Evolutionary conservation across 2,113 vertebrate genomes (phyloP), one percentile per base, ranked within the genome.

Genomic region (Fregetta grallaria): DNA sequence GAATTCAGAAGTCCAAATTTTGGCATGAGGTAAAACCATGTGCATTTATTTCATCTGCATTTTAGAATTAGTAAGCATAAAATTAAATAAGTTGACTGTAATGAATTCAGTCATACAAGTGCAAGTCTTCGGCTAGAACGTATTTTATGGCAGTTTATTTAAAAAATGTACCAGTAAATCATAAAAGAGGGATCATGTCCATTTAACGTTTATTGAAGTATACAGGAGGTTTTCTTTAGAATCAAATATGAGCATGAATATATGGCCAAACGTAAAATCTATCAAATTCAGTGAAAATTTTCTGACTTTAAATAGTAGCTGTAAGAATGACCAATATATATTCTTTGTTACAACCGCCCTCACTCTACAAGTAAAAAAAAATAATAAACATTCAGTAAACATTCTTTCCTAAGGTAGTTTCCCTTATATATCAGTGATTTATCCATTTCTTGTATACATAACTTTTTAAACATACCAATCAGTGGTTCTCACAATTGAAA

Each of bases 401-500:
- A 99, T 99, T 99, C 99, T 99, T 98, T 98, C 98, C 98, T 99
- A 99, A 99, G 99, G 99, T 99, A 98, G 98, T 98, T 98, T 99
- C 99, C 99, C 99, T 99, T 98, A 99, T 99, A 99, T 99, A 98
- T 98, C 98, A 99, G 98, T 99, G 98, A 99, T 99, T 98, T 99
- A 98, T 97, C 98, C 98, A 98, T 99, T 98, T 98, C 97, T 98
- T 99, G 99, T 99, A 99, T 99, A 99, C 99, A 99, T 99, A 99
- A 99, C 99, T 98, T 99, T 98, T 99, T 99, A 98, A 99, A 99
- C 99, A 99, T 99, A 99, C 99, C 99, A 99, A 99, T 99, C 99
- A 99, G 99, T 99, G 99, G 99, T 99, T 99, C 98, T 99, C 99
- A 99, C 99, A 99, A 99, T 98, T 99, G 98, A 99, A 99, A 99